Evolutionary conservation across 2,113 vertebrate genomes (phyloP).

Genomic region (Nibea coibor): DNA sequence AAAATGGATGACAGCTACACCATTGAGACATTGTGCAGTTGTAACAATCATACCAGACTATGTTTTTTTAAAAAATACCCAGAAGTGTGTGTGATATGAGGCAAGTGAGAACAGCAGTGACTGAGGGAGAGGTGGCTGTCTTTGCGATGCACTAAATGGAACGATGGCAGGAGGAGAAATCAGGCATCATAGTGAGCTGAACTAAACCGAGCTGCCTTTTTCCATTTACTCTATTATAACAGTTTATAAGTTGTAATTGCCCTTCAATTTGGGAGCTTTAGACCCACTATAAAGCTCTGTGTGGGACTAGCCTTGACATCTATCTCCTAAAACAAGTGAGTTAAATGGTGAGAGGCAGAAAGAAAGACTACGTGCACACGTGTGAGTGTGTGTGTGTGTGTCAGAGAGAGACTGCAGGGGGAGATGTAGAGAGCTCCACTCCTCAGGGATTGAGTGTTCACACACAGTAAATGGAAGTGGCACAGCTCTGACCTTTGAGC

Average conservation of each 20-base stretch:
- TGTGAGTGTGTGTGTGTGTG: not conserved
- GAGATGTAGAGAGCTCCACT: slow-evolving; percentile 64
- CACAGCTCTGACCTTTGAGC: slow-evolving; percentile 86
- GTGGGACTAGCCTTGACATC: slow-evolving; percentile 66
- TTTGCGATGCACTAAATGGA: slow-evolving; percentile 66
- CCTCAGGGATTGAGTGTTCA: slow-evolving; percentile 82
- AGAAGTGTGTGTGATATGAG: slow-evolving; percentile 53
- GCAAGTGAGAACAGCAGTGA: slow-evolving; percentile 23
- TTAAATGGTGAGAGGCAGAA: slow-evolving; percentile 65
- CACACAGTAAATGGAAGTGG: slow-evolving; percentile 85
- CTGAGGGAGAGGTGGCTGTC: slow-evolving; percentile 55
- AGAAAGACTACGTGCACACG: slow-evolving; percentile 30
- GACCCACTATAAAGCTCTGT: slow-evolving; percentile 58
- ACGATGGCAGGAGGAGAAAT: slow-evolving; percentile 37
- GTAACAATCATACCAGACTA: slow-evolving; percentile 68
- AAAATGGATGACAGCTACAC: slow-evolving; percentile 78
- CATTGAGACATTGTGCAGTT: slow-evolving; percentile 73
- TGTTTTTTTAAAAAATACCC: slow-evolving; percentile 56
- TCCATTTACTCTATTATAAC: slow-evolving; percentile 58
- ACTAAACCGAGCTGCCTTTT: slow-evolving; percentile 42
- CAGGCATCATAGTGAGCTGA: slow-evolving; percentile 47
- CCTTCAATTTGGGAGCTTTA: slow-evolving; percentile 65
- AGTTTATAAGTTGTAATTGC: slow-evolving; percentile 72
- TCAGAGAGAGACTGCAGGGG: slow-evolving; percentile 27
- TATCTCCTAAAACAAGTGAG: slow-evolving; percentile 73